Conservation (phyloP, 2,888 invertebrate species). For the Drosophila mimica region DNA sequence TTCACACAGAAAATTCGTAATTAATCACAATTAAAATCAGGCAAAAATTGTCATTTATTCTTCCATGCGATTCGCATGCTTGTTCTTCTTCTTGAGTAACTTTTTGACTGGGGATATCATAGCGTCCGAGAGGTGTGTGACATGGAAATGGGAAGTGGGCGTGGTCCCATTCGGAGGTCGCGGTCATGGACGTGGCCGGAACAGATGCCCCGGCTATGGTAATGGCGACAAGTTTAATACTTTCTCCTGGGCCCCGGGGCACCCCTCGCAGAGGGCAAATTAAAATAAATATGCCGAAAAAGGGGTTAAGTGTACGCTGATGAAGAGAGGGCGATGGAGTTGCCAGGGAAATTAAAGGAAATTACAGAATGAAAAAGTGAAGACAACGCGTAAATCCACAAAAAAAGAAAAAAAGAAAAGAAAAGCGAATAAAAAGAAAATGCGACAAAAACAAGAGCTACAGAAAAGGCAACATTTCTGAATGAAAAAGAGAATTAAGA, state of each 20-base stretch:
- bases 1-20: slow-evolving; percentile 42
- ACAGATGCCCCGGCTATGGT: slow-evolving; percentile 33
- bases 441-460: slow-evolving; percentile 1
- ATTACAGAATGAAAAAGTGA: slow-evolving; percentile 52
- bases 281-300: slow-evolving; percentile 62
- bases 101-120: slow-evolving; percentile 23
- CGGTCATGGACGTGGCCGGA: slow-evolving; percentile 28
- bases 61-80: no score
- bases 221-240: slow-evolving; percentile 64
- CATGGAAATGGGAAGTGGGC: slow-evolving; percentile 4
- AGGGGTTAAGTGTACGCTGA: slow-evolving; percentile 22
- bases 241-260: slow-evolving; percentile 40
- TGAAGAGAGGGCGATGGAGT: neutral
- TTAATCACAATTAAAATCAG: slow-evolving; percentile 65
- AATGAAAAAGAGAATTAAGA: slow-evolving; percentile 30
- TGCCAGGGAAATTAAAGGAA: slow-evolving; percentile 58
- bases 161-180: neutral
- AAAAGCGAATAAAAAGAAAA: slow-evolving; percentile 9
- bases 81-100: slow-evolving; percentile 3
- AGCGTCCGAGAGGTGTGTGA: slow-evolving; percentile 20
- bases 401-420: slow-evolving; percentile 10
- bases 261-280: slow-evolving; percentile 43
- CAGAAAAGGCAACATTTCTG: neutral
- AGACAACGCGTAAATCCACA: slow-evolving; percentile 7
- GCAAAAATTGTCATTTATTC: slow-evolving; percentile 29